Percentiles rank a stretch among this genome's conserved stretches.
Evolutionary conservation across 2,797 vertebrate genomes (phyloP).

Genomic region (Scleropages formosus): DNA sequence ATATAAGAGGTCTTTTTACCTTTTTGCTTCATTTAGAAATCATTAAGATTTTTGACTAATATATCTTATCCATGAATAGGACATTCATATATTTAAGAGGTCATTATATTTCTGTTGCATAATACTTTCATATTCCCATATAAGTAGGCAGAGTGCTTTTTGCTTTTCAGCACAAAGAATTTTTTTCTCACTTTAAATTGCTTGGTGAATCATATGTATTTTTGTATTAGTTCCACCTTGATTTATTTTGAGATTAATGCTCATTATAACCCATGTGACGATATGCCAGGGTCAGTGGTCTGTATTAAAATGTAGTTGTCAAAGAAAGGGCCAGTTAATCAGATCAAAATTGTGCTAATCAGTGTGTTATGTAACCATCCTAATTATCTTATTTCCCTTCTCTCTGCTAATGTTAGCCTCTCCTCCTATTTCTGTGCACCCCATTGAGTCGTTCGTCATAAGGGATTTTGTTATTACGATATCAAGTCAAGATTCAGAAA

Average conservation of each 20-base stretch:
- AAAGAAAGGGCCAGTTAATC: slow-evolving; percentile 18
- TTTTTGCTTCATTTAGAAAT: too few relatives aligned
- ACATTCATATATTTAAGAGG: not conserved
- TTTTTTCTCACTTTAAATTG: not conserved
- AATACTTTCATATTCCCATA: not conserved
- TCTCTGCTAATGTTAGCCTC: slow-evolving; percentile 11
- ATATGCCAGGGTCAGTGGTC: not conserved
- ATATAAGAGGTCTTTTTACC: too few relatives aligned
- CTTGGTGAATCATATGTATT: not conserved
- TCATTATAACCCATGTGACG: not conserved
- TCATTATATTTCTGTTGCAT: not conserved
- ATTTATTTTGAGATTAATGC: slow-evolving; percentile 7
- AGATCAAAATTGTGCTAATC: slow-evolving; percentile 20
- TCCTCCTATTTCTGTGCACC: slow-evolving; percentile 6
- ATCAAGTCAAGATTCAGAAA: slow-evolving; percentile 6
- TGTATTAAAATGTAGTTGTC: slow-evolving; percentile 8
- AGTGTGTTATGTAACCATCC: slow-evolving; percentile 8
- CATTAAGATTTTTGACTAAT: too few relatives aligned
- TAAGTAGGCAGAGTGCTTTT: not conserved
- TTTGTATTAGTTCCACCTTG: slow-evolving; percentile 7
- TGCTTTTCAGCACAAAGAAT: not conserved
- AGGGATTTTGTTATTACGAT: slow-evolving; percentile 20
- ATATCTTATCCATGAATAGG: too few relatives aligned
- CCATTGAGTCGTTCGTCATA: not conserved
- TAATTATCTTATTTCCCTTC: slow-evolving; percentile 21